Base-by-base conservation (phyloP, 2,888 invertebrate species). In the Chrysina gloriosa region DNA sequence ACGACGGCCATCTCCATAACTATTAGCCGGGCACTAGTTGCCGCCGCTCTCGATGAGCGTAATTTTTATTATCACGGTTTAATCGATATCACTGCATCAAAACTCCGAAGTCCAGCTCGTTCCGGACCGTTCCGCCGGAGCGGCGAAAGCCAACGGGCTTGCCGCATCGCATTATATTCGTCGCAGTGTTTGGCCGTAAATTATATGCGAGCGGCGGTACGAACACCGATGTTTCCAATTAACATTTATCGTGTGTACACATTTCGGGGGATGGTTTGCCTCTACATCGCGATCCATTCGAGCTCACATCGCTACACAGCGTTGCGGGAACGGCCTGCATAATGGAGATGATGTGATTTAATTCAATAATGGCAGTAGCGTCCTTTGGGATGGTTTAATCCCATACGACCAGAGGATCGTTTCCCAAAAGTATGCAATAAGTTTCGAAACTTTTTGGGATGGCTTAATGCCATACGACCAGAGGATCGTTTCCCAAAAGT, bases 21-120 rank as follows among this genome's bases (percentile, higher is more conserved):
- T 39, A 11, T 5, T 39, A 39, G 11, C n/a, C 11, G 9, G 2
- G 42, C 4, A 6, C 6, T 5, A 2, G 14, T 7, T 7, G 19
- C 14, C 19, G 42, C 7, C 42, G 7, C 11, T 16, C 16, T 42
- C 11, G 42, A n/a, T 16, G 42, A 14, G 42, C 19, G 50, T 52
- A 52, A 52, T 52, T 29, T 52, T 52, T 52, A 52, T 52, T 52
- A 52, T 52, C 50, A 52, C 29, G 11, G 50, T 29, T 52, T 52
- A 52, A 52, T 52, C 50, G 50, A 52, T 52, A 52, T 52, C 29
- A 52, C 50, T 52, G 50, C 50, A 52, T 52, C 29, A 27, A 29
- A 27, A 52, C 50, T 42, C 14, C 16, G 42, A 42, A 14, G 11
- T 14, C 42, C 5, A 3, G 4, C 36, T 11, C 3, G 11, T 39